Evolutionary conservation across 1,140 invertebrate species (phyloP).

Genomic region (Notospermus geniculatus): DNA sequence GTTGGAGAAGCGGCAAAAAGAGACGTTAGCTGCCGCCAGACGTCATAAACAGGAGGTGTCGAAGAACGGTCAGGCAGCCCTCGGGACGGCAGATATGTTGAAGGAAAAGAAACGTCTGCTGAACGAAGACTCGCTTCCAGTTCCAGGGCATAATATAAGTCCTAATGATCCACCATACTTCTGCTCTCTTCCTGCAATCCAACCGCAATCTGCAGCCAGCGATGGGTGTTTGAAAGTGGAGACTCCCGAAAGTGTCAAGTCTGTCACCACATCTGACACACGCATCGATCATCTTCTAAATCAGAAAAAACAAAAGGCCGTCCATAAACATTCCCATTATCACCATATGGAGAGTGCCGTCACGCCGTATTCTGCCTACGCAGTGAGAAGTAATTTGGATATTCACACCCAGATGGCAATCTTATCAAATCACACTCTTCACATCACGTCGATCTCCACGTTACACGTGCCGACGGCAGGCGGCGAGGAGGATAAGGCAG

Average conservation of each 20-base stretch:
- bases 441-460: slow-evolving; percentile 33
- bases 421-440: slow-evolving; percentile 40
- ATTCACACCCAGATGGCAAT: slow-evolving; percentile 75
- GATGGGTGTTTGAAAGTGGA: too few relatives aligned
- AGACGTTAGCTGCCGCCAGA: not conserved
- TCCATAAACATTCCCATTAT: slow-evolving; percentile 1
- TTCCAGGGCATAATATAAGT: slow-evolving; percentile 25
- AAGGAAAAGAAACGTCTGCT: slow-evolving; percentile 3
- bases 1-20: not conserved
- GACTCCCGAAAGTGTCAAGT: too few relatives aligned
- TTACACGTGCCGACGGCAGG: slow-evolving; percentile 19
- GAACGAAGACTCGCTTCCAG: slow-evolving; percentile 14
- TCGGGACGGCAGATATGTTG: not conserved
- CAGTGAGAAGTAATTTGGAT: slow-evolving; percentile 81
- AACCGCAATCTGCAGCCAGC: not conserved
- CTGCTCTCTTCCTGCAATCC: not conserved
- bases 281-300: not conserved
- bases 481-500: slow-evolving; percentile 11
- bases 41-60: not conserved
- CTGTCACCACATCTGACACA: not conserved
- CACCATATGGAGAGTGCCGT: not conserved
- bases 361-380: slow-evolving; percentile 51
- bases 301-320: not conserved
- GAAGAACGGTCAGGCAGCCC: not conserved
- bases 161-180: not conserved